A percentile compares a stretch with the other conserved stretches of the same genome.
Conservation (phyloP, 1,140 invertebrate species). For the Penaeus japonicus region DNA sequence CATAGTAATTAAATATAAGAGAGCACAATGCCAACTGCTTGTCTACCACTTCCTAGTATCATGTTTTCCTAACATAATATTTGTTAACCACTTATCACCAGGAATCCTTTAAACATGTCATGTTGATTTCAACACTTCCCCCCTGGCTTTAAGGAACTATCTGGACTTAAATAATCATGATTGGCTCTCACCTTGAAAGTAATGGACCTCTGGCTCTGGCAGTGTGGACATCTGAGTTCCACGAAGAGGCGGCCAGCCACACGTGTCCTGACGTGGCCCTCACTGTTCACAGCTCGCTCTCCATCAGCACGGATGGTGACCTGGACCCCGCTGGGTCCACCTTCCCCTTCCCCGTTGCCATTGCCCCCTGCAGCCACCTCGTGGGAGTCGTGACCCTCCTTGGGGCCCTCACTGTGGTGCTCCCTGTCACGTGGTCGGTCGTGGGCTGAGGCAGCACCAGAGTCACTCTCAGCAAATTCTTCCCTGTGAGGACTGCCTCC, state of each 20-base stretch:
- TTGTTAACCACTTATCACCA: too few relatives aligned
- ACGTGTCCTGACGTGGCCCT: conserved; percentile 32
- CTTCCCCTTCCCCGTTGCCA: not conserved
- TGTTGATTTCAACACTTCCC: too few relatives aligned
- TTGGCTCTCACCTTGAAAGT: conserved; percentile 37
- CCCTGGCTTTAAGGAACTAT: too few relatives aligned
- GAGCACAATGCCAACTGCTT: too few relatives aligned
- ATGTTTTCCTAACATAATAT: too few relatives aligned
- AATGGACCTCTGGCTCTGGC: conserved; percentile 43
- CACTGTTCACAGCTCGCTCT: conserved; percentile 45
- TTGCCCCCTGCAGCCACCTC: not conserved
- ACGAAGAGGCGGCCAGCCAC: conserved; percentile 45
- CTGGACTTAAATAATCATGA: too few relatives aligned
- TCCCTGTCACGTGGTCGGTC: conserved; percentile 26
- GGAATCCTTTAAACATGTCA: too few relatives aligned
- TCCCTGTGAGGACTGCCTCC: conserved; percentile 20
- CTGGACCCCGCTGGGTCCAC: conserved; percentile 35
- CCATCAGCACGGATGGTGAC: conserved; percentile 43
- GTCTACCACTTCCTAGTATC: too few relatives aligned
- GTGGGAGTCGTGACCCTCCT: not conserved
- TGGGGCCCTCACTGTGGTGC: not conserved
- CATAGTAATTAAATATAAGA: too few relatives aligned
- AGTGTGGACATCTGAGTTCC: conserved; percentile 39
- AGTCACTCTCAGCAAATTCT: conserved; percentile 11
- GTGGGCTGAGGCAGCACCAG: not conserved